Evolutionary conservation across 2,113 vertebrate species (phyloP).

Genomic region (Paralichthys olivaceus): DNA sequence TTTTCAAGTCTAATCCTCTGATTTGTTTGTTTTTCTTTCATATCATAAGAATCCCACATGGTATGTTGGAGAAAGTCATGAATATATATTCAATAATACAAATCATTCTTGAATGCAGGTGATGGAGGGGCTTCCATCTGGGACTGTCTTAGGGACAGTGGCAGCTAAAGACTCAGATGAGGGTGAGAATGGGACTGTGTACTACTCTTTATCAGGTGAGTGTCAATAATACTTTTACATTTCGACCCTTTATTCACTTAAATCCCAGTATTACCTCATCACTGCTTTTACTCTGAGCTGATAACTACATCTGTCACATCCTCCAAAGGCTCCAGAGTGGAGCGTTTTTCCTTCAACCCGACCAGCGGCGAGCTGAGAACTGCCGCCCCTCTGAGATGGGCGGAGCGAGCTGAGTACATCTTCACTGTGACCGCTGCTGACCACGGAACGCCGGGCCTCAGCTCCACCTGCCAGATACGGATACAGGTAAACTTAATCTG

Average conservation of each 20-base stretch:
- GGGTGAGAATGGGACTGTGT: constrained; percentile 94
- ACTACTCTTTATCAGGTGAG: constrained; percentile 89
- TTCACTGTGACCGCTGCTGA: constrained; percentile 88
- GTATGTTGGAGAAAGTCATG: too few species aligned
- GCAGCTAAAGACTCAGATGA: constrained; percentile 95
- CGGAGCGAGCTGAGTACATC: constrained; percentile 87
- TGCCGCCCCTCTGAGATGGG: constrained; percentile 81
- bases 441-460: constrained; percentile 84
- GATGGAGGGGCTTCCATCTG: constrained; percentile 88
- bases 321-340: constrained; percentile 88
- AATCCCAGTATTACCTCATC: background rate
- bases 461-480: constrained; percentile 83
- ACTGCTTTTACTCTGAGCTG: background rate
- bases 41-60: too few species aligned
- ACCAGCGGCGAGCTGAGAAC: constrained; percentile 89
- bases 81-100: background rate
- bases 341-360: constrained; percentile 89
- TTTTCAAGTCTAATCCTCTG: too few species aligned
- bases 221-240: background rate
- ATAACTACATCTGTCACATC: background rate
- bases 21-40: too few species aligned
- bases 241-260: background rate
- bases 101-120: constrained; percentile 80
- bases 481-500: constrained; percentile 84
- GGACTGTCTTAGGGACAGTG: constrained; percentile 87